Conservation (phyloP, 2,797 vertebrate genomes). For the Zenarchopterus dispar region DNA sequence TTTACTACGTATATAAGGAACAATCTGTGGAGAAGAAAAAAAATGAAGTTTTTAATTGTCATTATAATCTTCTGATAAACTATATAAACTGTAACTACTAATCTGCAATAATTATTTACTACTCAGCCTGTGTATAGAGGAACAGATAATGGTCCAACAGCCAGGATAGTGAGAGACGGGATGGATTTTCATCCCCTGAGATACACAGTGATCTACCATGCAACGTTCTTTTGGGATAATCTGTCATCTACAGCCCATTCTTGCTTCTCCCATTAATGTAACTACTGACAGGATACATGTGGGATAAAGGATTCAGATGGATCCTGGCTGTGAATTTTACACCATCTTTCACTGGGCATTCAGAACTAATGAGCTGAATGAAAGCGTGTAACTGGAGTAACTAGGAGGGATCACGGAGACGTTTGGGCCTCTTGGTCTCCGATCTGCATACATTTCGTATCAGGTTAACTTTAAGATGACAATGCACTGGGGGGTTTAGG, state of each 20-base stretch:
- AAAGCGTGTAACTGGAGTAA: conserved; percentile 61
- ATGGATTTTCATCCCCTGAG: conserved; percentile 59
- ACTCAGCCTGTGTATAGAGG: conserved; percentile 7
- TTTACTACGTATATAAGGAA: not conserved
- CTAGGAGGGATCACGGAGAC: conserved; percentile 17
- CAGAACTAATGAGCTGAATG: conserved; percentile 62
- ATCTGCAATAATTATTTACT: conserved; percentile 48
- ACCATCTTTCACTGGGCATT: conserved; percentile 19
- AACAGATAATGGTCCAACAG: conserved; percentile 50
- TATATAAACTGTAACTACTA: conserved; percentile 14
- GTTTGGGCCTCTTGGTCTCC: conserved; percentile 31
- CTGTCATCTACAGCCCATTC: conserved; percentile 32
- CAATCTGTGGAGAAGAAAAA: not conserved
- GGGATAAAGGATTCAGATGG: conserved; percentile 42
- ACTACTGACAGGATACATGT: conserved; percentile 49
- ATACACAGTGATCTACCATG: conserved; percentile 24
- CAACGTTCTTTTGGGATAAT: conserved; percentile 31
- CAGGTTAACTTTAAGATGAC: conserved; percentile 22
- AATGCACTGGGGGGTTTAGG: not conserved
- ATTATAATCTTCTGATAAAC: not conserved
- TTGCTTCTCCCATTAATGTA: conserved; percentile 42
- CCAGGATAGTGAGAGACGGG: conserved; percentile 17
- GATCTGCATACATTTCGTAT: conserved; percentile 28
- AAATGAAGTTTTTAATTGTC: no score
- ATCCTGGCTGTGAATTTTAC: conserved; percentile 51